phyloP scores from a whole-genome alignment of 2,888 invertebrate genomes.

The Orthonevra nobilis region DNA sequence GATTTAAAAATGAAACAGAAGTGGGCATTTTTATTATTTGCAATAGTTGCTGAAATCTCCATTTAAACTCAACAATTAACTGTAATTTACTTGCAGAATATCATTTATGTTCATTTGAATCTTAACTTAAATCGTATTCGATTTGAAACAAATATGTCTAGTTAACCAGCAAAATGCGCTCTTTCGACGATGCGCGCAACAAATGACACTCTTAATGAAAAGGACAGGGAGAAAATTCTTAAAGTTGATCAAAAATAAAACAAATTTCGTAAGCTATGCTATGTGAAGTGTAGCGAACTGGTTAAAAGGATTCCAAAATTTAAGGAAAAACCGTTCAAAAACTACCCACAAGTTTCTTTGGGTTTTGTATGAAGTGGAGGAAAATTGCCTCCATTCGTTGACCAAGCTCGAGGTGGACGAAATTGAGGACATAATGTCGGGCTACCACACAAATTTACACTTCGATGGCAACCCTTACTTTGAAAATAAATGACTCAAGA shows the following conservation, averaged over 20 bases:
- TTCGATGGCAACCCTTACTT: slow-evolving; percentile 92
- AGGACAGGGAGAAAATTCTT: slow-evolving; percentile 91
- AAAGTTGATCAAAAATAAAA: slow-evolving; percentile 92
- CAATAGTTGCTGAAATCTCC: slow-evolving; percentile 68
- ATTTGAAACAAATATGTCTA: slow-evolving; percentile 75
- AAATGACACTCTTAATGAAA: slow-evolving; percentile 90
- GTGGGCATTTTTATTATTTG: slow-evolving; percentile 72
- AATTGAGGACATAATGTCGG: slow-evolving; percentile 92
- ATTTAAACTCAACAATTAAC: slow-evolving; percentile 40
- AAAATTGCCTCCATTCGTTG: slow-evolving; percentile 87
- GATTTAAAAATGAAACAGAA: slow-evolving; percentile 68
- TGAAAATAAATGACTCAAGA: slow-evolving; percentile 88
- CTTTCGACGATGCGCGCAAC: slow-evolving; percentile 74
- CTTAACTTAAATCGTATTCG: slow-evolving; percentile 27
- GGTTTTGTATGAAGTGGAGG: slow-evolving; percentile 90
- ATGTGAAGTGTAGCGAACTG: slow-evolving; percentile 87
- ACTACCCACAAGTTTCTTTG: slow-evolving; percentile 92
- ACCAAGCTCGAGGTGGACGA: slow-evolving; percentile 90
- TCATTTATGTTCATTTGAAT: slow-evolving; percentile 25
- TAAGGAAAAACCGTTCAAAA: slow-evolving; percentile 92
- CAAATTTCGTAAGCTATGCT: slow-evolving; percentile 88
- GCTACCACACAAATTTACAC: slow-evolving; percentile 88
- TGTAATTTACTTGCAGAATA: slow-evolving; percentile 26
- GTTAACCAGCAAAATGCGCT: slow-evolving; percentile 78
- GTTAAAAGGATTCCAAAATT: slow-evolving; percentile 90